A percentile compares a stretch with the other conserved stretches of the same genome.
These are phyloP conservation scores for Stomatorhinus walkeri DNA, from an alignment of 2,797 vertebrate genomes.

Conservation along the genomic window DNA sequence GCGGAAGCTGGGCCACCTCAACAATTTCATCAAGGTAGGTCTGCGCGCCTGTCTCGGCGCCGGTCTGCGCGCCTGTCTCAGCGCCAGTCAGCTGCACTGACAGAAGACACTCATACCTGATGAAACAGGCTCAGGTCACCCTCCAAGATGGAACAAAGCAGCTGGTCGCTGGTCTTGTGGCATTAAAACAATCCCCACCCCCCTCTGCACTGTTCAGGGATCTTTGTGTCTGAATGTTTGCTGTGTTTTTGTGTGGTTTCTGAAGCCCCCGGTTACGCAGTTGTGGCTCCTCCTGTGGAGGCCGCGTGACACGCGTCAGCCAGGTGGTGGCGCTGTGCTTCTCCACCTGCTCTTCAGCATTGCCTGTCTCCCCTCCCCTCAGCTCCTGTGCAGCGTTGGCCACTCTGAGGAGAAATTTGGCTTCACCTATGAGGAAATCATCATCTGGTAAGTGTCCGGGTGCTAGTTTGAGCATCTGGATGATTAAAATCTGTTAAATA, in stretches of 20 bases:
- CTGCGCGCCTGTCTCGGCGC: neutral
- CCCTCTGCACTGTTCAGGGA: neutral
- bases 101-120: neutral
- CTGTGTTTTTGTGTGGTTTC: neutral
- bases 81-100: too few relatives aligned
- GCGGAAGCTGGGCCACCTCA: slow-evolving; percentile 97
- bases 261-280: neutral
- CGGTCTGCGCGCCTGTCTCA: neutral
- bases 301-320: neutral
- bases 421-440: slow-evolving; percentile 94
- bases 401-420: slow-evolving; percentile 89
- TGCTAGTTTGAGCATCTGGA: neutral
- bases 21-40: slow-evolving; percentile 97
- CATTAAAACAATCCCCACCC: neutral
- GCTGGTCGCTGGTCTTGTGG: neutral
- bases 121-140: neutral
- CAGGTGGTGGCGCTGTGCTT: neutral
- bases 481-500: neutral
- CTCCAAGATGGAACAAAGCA: neutral
- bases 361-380: neutral
- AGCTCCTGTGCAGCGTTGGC: slow-evolving; percentile 92
- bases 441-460: slow-evolving; percentile 81
- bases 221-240: neutral
- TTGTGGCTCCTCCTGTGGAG: neutral
- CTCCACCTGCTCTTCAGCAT: neutral